phyloP scores from a whole-genome alignment of 2,888 invertebrate genomes.

The Chrysolina haemoptera region DNA sequence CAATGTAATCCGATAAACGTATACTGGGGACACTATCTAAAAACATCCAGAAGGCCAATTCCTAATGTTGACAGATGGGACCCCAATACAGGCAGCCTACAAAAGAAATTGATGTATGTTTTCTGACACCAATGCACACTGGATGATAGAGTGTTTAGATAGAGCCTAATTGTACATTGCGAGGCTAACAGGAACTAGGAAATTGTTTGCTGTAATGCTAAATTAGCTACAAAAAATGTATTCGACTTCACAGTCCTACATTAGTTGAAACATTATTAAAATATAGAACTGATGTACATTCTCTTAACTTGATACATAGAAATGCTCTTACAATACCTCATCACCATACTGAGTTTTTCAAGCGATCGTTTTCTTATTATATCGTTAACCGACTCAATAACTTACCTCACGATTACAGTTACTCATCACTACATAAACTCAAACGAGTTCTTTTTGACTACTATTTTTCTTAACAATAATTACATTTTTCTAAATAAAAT shows the following conservation, averaged over 20 bases:
- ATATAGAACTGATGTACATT: no score
- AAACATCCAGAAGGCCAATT: constrained; percentile 43
- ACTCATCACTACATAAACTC: no score
- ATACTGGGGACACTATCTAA: constrained; percentile 33
- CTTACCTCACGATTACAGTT: no score
- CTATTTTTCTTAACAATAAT: no score
- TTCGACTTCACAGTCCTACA: constrained; percentile 7
- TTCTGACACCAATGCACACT: constrained; percentile 27
- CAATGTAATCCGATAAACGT: constrained; percentile 54
- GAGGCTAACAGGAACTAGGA: constrained; percentile 13
- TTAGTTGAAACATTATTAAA: no score
- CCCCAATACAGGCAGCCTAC: constrained; percentile 16
- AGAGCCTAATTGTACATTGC: constrained; percentile 36
- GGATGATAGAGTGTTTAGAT: constrained; percentile 36
- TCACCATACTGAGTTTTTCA: no score
- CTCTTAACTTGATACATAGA: no score
- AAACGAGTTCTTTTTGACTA: no score
- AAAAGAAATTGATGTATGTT: constrained; percentile 32
- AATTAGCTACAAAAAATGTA: constrained; percentile 24
- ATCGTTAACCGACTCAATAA: no score
- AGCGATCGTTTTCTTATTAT: no score
- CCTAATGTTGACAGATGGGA: constrained; percentile 40
- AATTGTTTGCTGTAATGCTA: constrained; percentile 34
- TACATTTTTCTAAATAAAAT: no score
- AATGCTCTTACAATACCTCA: no score